A percentile compares a stretch with the other conserved stretches of the same genome.
Conservation (phyloP, 2,888 invertebrate genomes). For the Plagodis dolabraria region DNA sequence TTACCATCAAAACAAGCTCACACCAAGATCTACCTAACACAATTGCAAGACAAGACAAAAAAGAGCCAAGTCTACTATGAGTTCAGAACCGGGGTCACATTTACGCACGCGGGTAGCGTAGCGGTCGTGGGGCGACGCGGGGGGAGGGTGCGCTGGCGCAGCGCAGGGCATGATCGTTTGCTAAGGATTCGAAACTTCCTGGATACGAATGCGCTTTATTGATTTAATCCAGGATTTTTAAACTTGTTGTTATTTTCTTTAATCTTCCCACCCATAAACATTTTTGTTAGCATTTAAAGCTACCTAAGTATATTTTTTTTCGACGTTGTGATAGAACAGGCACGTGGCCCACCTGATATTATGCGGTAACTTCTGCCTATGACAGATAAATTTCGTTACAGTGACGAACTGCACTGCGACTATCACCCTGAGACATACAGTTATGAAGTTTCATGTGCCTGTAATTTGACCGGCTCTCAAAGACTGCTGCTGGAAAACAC, state of each 20-base stretch:
- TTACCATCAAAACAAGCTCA: no score
- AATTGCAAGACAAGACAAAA: constrained; percentile 34
- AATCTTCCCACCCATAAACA: background rate
- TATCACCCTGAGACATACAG: no score
- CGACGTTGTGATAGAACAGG: no score
- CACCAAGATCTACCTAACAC: background rate
- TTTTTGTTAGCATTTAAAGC: no score
- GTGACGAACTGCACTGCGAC: no score
- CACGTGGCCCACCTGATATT: no score
- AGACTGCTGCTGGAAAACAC: no score
- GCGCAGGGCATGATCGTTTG: constrained; percentile 63
- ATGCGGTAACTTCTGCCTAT: no score
- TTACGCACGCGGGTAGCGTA: constrained; percentile 78
- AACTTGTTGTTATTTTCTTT: background rate
- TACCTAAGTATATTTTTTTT: no score
- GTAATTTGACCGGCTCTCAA: no score
- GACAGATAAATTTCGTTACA: no score
- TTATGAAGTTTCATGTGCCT: no score
- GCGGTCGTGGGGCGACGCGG: constrained; percentile 34
- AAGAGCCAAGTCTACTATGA: constrained; percentile 58
- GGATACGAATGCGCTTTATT: constrained; percentile 31
- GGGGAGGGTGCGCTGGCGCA: constrained; percentile 54
- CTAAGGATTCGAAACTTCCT: constrained; percentile 28
- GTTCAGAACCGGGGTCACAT: constrained; percentile 80
- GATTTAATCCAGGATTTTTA: background rate